Evolutionary conservation across 2,113 vertebrate genomes (phyloP).

Genomic region (Junco hyemalis): DNA sequence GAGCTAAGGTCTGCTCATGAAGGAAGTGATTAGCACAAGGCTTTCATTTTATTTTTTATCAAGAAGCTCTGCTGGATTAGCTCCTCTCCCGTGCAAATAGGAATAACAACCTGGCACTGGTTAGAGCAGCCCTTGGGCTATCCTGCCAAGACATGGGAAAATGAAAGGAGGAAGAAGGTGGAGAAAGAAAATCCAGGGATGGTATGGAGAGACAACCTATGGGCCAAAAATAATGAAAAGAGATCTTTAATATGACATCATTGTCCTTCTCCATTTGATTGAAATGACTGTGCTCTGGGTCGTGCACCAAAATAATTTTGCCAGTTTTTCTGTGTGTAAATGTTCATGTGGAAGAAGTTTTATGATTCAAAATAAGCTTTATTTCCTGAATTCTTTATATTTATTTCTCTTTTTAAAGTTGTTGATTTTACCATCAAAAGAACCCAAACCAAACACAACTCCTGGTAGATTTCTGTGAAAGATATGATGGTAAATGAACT

Average conservation of each 20-base stretch:
- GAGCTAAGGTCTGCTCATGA: not conserved
- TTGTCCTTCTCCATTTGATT: not conserved
- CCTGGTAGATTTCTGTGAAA: not conserved
- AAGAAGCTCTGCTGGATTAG: not conserved
- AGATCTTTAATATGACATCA: not conserved
- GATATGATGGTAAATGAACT: not conserved
- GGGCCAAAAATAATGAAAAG: not conserved
- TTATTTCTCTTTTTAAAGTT: not conserved
- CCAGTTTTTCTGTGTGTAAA: not conserved
- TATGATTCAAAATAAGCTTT: not conserved
- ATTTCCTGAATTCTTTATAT: not conserved
- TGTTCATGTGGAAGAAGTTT: not conserved
- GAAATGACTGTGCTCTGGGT: not conserved
- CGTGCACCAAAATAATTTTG: not conserved
- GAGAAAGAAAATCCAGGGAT: not conserved
- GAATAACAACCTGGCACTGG: not conserved
- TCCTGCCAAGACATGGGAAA: not conserved
- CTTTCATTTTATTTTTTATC: not conserved
- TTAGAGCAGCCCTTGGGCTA: not conserved
- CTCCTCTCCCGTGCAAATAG: not conserved
- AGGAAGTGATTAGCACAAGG: not conserved
- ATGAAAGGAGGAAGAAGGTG: not conserved
- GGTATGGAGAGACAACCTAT: not conserved
- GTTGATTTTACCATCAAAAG: not conserved
- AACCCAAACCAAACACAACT: not conserved